Evolutionary conservation across 2,797 vertebrate genomes (phyloP).

Genomic region (Myoxocephalus aenaeus): DNA sequence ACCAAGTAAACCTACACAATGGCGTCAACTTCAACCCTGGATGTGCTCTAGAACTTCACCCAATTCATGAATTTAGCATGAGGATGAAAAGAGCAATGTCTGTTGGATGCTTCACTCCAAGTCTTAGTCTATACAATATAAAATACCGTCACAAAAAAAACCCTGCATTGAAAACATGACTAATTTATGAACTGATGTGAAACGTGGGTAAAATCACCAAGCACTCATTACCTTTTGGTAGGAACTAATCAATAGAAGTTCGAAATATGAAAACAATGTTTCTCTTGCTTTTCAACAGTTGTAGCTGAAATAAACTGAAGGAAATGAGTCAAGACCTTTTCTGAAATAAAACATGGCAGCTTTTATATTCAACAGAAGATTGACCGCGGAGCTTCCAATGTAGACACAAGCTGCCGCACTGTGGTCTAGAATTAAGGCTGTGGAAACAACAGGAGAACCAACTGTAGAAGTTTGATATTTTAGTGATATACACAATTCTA

Average conservation of each 20-base stretch:
- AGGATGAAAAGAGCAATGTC: background rate
- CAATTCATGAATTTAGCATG: background rate
- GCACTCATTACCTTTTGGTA: too few species aligned
- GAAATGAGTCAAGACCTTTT: background rate
- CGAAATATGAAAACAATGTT: background rate
- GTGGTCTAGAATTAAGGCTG: background rate
- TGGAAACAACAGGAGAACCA: constrained; percentile 21
- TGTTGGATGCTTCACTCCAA: background rate
- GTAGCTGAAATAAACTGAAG: background rate
- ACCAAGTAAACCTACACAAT: background rate
- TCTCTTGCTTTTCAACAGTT: background rate
- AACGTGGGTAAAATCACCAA: background rate
- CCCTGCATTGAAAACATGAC: too few species aligned
- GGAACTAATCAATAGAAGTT: background rate
- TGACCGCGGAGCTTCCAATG: background rate
- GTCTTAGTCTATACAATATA: background rate
- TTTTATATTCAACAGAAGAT: background rate
- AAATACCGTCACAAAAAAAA: background rate
- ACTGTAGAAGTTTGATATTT: constrained; percentile 25
- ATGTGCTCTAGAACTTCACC: background rate
- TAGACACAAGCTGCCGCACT: background rate
- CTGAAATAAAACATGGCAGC: background rate
- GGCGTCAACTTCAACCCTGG: background rate
- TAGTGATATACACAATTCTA: background rate
- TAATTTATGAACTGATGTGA: background rate